Evolutionary conservation across 30 jellyfish, hydroid and myxozoan genomes (phyloP).

Genomic region (Hydractinia symbiolongicarpus): DNA sequence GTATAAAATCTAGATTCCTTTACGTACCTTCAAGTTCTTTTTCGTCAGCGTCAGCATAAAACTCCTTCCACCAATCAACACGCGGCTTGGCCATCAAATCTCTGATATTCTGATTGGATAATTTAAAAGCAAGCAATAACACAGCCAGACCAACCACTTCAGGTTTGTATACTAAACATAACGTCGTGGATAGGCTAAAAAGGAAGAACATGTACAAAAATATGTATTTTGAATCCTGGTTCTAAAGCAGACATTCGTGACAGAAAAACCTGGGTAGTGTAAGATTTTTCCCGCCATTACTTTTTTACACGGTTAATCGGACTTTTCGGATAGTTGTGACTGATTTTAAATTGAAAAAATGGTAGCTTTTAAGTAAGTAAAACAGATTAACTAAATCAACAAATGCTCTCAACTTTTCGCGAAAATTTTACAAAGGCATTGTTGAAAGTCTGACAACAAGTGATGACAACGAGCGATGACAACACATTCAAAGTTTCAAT

Average conservation of each 20-base stretch:
- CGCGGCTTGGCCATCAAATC: conserved; percentile 70
- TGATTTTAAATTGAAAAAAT: too few relatives aligned
- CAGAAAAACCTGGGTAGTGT: too few relatives aligned
- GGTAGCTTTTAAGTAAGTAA: too few relatives aligned
- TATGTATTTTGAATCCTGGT: neutral
- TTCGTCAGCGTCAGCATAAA: conserved; percentile 68
- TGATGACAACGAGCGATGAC: too few relatives aligned
- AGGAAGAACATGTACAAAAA: neutral
- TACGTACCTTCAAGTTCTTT: conserved; percentile 64
- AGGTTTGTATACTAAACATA: conserved; percentile 79
- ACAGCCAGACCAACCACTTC: conserved; percentile 71
- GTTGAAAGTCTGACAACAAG: too few relatives aligned
- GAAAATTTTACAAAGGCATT: too few relatives aligned
- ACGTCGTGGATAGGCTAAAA: conserved; percentile 74
- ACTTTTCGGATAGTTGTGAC: too few relatives aligned
- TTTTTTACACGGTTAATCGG: too few relatives aligned
- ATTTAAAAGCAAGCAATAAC: conserved; percentile 78
- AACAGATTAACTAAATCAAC: too few relatives aligned
- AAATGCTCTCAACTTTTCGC: too few relatives aligned
- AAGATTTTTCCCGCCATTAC: too few relatives aligned
- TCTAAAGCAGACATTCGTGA: neutral
- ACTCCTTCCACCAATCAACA: conserved; percentile 89
- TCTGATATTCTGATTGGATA: conserved; percentile 79
- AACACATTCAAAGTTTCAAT: neutral
- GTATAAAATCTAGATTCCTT: too few relatives aligned